Base-by-base conservation (phyloP, 2,888 invertebrate genomes). In the Ormia ochracea region DNA sequence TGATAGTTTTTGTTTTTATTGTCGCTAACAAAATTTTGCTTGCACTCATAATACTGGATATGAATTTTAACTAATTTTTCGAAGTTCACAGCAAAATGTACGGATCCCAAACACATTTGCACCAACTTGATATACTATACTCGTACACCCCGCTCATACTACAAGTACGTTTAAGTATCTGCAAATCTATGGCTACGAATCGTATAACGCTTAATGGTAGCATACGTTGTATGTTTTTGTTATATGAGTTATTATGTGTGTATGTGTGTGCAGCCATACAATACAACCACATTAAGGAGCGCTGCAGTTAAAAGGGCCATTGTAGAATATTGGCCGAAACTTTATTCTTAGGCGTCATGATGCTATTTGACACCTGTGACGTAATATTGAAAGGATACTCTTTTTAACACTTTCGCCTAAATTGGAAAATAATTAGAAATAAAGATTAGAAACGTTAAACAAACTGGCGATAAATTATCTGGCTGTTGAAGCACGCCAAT, bases 111-210 rank as follows among this genome's bases (percentile, higher is more conserved):
- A 56, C 19, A 59, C 23, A 56, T 5, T 14, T 43, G 23, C 28
- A 38, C 38, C 14, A 31, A 41, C 38, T 38, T 19, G 21, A 58
- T 7, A 9, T 38, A 66, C 59, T 38, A 19, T 9, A 36, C 21
- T 36, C 5, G 5, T 7, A 36, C 12, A 61, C 45, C 33, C 28
- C 19, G 21, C 56, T 14, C 4, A 23, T 28, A 10, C 2, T 31
- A 59, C 45, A 66, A 59, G 36, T 48, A 58, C 10, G 10, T 48
- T 26, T 33, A 69, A 74, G 63, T 58, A 52, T 45, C 28, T 59
- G 31, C 52, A 59, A 74, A 75, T 68, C 68, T 73, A 73, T 75
- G 68, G 54, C 52, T 61, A 33, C 43, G 75, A 75, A 76, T 76
- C 75, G 59, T 80, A 80, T 56, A 76, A 69, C 41, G 61, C 23